Evolutionary conservation across 2,888 invertebrate species (phyloP), one percentile per base, ranked within the genome.

Genomic region (Coelopa pilipes): DNA sequence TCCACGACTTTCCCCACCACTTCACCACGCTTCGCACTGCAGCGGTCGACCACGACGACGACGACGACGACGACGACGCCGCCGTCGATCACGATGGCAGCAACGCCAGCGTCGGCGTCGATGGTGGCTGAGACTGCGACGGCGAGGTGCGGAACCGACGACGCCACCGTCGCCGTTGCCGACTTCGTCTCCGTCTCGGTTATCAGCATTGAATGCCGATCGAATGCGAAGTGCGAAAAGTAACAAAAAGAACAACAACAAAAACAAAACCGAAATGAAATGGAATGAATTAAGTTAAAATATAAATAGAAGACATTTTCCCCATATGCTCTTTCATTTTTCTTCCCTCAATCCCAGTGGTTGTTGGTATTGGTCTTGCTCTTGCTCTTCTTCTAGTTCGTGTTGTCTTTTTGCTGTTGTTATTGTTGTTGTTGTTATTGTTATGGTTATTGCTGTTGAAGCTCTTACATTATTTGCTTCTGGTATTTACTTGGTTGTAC

Each of bases 191-290:
- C 24, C 15, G 15, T 12, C 34, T 60, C 21, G 15, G 19, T 60
- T 60, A 60, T 60, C 60, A 60, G 60, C 60, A 34, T 62, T n/a
- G 24, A 60, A 60, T 60, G 9, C 34, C 24, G 12, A 34, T 60
- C 34, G 60, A 60, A 62, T 62, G 62, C n/a, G 15, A 62, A 45
- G 34, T 62, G 24, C 34, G 53, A 53, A 53, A 7, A 53, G 10
- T 7, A 53, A 53, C 3, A 4, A n/a, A 53, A 53, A 11, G 10
- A 49, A 49, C 13, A 49, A 49, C 13, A 49, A 49, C 10, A n/a
- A n/a, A n/a, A n/a, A n/a, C n/a, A n/a, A 11, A 49, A 49, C 10
- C 10, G n/a, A 53, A 53, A 53, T 53, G n/a, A 9, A 53, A 53
- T 53, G 3, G 53, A 3, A 53, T 53, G n/a, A 53, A 53, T 53